A percentile compares a stretch with the other conserved stretches of the same genome.
Conservation (phyloP, 2,797 vertebrate genomes). For the Bradypodion ventrale region DNA sequence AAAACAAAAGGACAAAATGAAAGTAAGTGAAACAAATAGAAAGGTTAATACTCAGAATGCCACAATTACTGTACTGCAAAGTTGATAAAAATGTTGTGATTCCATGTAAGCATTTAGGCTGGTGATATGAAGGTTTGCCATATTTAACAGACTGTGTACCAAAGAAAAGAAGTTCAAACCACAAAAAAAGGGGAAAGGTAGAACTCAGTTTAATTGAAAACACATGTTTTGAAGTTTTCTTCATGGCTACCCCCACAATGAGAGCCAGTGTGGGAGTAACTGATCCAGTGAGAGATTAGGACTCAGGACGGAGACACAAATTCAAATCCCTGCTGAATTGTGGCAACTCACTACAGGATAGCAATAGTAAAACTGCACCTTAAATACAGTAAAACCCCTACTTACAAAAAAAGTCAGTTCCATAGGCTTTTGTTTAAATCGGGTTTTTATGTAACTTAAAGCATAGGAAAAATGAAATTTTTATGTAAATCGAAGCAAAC, state of each 20-base stretch:
- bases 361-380: too few relatives aligned
- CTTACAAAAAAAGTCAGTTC: too few relatives aligned
- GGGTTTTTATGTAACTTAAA: too few relatives aligned
- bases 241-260: neutral
- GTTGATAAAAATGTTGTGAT: neutral
- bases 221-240: neutral
- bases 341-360: too few relatives aligned
- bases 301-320: too few relatives aligned
- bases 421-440: too few relatives aligned
- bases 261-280: too few relatives aligned
- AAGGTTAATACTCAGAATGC: neutral
- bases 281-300: too few relatives aligned
- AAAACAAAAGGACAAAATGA: conserved; percentile 15
- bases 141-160: neutral
- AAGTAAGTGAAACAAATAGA: neutral
- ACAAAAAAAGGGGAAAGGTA: neutral
- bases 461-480: too few relatives aligned
- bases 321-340: too few relatives aligned
- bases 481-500: too few relatives aligned
- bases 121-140: neutral
- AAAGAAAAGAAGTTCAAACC: neutral
- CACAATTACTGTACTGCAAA: neutral
- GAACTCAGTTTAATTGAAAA: neutral
- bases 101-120: neutral
- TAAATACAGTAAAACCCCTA: too few relatives aligned